phyloP scores from a whole-genome alignment of 2,113 vertebrate genomes.

The Chloropsis cyanopogon region DNA sequence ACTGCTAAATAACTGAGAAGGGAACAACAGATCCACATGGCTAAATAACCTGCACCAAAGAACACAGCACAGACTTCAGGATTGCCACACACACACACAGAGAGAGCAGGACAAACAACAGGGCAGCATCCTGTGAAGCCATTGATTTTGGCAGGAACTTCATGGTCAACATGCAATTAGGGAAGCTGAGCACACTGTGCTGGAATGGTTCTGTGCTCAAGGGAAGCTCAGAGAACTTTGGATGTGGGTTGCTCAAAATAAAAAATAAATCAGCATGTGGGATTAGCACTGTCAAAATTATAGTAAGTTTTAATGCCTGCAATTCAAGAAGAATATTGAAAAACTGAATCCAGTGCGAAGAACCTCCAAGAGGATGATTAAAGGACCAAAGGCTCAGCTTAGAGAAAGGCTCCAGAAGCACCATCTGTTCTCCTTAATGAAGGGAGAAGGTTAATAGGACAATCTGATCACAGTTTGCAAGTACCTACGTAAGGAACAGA shows the following conservation, averaged over 20 bases:
- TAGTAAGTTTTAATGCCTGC: background rate
- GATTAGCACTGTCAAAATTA: background rate
- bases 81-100: background rate
- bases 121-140: background rate
- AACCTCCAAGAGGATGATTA: constrained; percentile 13
- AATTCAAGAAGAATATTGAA: background rate
- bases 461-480: constrained; percentile 39
- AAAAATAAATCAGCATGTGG: background rate
- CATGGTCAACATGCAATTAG: background rate
- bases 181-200: background rate
- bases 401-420: constrained; percentile 21
- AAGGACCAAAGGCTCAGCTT: constrained; percentile 17
- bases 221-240: background rate
- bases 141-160: background rate
- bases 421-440: constrained; percentile 47
- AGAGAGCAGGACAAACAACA: background rate
- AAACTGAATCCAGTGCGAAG: background rate
- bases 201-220: background rate
- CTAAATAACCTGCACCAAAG: background rate
- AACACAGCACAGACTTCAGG: background rate
- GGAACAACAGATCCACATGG: background rate
- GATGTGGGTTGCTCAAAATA: background rate
- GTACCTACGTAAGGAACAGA: background rate
- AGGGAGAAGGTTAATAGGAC: constrained; percentile 57
- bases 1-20: background rate